Base-by-base conservation (phyloP, 1,140 invertebrate species). In the Drosophila carrolli region DNA sequence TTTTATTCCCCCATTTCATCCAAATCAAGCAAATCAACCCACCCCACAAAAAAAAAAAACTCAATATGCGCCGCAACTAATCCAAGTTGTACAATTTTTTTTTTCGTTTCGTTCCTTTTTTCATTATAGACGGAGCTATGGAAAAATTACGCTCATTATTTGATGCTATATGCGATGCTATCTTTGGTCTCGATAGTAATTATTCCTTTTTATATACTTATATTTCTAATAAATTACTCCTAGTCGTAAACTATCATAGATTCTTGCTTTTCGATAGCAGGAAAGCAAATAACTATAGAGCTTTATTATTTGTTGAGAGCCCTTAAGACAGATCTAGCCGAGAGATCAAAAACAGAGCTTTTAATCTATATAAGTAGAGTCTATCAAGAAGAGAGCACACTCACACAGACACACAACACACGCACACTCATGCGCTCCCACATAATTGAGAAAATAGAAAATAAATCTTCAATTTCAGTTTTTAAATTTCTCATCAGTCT, bases 91-190 rank as follows among this genome's bases (percentile, higher is more conserved):
- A 80, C 79, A 88, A 80, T 89, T 86, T 86, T 89, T 88, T 88
- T 88, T 89, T 89, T 81, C 51, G 67, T 71, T 71, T 71, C 27
- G 67, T 59, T 73, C 55, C 41, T 47, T 50, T 74, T 80, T 86
- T 85, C 86, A 79, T 86, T 88, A 77, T 89, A 89, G 84, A 89
- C 85, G 84, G 84, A 89, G 77, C 84, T 75, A 89, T 89, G 84
- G 84, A 89, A 89, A 89, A 89, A 89, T 78, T 89, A 89, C 84
- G 84, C 84, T 89, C 84, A 89, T 89, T 89, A 89, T 89, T 89
- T 85, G 84, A 89, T 84, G 84, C 84, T 89, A 89, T 89, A 63
- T 89, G 84, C 85, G 84, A 89, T 89, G 84, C 84, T 89, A 89
- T 89, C 85, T 89, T 89, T 89, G 84, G 84, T 89, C 84, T 89